Evolutionary conservation across 1,140 invertebrate genomes (phyloP).

Genomic region (roundworm (Caenorhabditis elegans)): DNA sequence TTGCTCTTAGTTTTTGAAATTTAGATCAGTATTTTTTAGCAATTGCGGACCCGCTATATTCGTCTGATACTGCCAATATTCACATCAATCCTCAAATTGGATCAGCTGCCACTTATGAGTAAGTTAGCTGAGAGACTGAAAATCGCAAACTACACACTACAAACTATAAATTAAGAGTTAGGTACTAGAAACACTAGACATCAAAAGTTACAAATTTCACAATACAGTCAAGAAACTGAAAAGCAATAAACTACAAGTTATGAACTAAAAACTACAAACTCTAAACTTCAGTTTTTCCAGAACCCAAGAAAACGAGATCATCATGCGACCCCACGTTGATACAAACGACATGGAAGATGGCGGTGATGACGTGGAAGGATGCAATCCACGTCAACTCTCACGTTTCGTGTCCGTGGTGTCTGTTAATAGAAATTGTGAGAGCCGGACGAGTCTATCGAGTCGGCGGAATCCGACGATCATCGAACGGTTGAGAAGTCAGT

Average conservation of each 20-base stretch:
- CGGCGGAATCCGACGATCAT: background rate
- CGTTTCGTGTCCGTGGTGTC: conserved; percentile 34
- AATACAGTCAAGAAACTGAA: no score
- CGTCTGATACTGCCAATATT: conserved; percentile 32
- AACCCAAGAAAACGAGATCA: background rate
- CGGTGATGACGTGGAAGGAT: background rate
- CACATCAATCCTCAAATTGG: conserved; percentile 37
- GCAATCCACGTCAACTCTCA: conserved; percentile 3
- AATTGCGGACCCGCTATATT: conserved; percentile 25
- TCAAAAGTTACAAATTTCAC: no score
- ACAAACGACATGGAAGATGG: background rate
- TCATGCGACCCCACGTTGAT: conserved; percentile 37
- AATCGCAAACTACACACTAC: no score
- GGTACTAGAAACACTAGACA: no score
- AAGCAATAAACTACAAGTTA: no score
- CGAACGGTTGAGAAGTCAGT: conserved; percentile 26
- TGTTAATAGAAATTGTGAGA: conserved; percentile 33
- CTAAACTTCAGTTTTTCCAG: background rate
- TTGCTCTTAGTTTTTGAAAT: no score
- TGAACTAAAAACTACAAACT: background rate
- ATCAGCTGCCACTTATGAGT: conserved; percentile 36
- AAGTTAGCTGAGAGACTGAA: no score
- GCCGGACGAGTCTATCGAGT: conserved; percentile 20
- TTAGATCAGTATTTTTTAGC: no score
- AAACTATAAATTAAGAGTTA: no score